Evolutionary conservation across 2,888 invertebrate genomes (phyloP), one percentile per base, ranked within the genome.

Genomic region (Stenichneumon culpator): DNA sequence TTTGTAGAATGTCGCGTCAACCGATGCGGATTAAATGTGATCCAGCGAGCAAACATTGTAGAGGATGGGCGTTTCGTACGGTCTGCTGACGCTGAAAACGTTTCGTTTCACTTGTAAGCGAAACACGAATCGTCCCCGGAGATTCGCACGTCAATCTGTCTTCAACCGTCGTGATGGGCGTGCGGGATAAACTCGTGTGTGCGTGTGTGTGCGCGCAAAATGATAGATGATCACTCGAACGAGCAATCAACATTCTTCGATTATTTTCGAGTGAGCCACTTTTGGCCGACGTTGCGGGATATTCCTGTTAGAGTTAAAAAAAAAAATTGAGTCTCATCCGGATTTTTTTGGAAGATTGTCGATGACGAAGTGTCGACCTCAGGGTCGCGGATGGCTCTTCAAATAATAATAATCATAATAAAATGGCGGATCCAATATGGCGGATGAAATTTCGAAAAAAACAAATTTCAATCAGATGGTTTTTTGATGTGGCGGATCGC

Each of bases 81-180:
- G 54, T 54, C 22, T 54, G 54, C 54, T 54, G 54, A 22, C 11
- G 54, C 54, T 22, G 54, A 22, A 44, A 19, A 22, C 54, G 22
- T 54, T 54, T 54, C 57, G 57, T 57, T 57, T 25, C 22, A 25
- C 9, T 57, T 57, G 57, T 57, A 57, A 25, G 25, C 57, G 57
- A 54, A 54, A 54, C 54, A n/a, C 54, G 54, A 57, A 11, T 25
- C 25, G 22, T 57, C 22, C 22, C 57, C 25, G 57, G 57, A 57
- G 57, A 25, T 57, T 57, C 57, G 4, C 57, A 25, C 57, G 57
- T 25, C 57, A 57, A 57, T 57, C 57, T 57, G 57, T 25, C 25
- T 57, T 25, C 22, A 4, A 57, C 4, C 25, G 22, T 25, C 57
- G 57, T 1, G 57, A 57, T 57, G 57, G 11, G 1, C 57, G 25